phyloP scores from a whole-genome alignment of 2,888 invertebrate species.

The Gymnoscelis rufifasciata region DNA sequence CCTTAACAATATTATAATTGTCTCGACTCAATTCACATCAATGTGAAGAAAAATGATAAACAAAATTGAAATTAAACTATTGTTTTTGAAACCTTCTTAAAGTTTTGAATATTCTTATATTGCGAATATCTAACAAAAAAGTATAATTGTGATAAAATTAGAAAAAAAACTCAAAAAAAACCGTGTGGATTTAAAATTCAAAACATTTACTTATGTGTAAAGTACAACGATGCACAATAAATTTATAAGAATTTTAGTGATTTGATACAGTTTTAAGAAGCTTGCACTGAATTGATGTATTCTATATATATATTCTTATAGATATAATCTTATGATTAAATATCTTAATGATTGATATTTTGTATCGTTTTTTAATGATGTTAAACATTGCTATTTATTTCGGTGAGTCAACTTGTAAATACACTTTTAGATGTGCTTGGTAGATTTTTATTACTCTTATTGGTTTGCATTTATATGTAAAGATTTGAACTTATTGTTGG shows the following conservation, averaged over 20 bases:
- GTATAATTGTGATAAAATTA: background rate
- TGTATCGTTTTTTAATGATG: conserved; percentile 7
- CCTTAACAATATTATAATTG: no score
- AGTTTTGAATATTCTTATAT: no score
- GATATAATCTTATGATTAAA: conserved; percentile 7
- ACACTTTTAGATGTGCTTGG: conserved; percentile 11
- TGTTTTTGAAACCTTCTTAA: no score
- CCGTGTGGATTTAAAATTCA: no score
- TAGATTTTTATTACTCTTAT: background rate
- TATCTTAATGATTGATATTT: conserved; percentile 4
- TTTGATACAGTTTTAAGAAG: conserved; percentile 5
- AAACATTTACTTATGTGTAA: background rate
- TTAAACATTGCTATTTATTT: background rate
- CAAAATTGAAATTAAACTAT: no score
- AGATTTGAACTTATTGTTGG: background rate
- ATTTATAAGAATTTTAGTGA: background rate
- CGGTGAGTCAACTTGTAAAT: conserved; percentile 16
- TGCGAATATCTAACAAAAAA: no score
- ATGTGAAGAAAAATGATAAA: no score
- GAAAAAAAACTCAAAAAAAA: no score
- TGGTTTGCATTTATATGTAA: no score
- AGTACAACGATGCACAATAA: conserved; percentile 8
- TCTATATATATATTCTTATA: conserved; percentile 8
- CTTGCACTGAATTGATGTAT: conserved; percentile 9
- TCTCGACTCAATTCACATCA: no score